Base-by-base conservation (phyloP, 2,113 vertebrate genomes). In the Sprattus sprattus region DNA sequence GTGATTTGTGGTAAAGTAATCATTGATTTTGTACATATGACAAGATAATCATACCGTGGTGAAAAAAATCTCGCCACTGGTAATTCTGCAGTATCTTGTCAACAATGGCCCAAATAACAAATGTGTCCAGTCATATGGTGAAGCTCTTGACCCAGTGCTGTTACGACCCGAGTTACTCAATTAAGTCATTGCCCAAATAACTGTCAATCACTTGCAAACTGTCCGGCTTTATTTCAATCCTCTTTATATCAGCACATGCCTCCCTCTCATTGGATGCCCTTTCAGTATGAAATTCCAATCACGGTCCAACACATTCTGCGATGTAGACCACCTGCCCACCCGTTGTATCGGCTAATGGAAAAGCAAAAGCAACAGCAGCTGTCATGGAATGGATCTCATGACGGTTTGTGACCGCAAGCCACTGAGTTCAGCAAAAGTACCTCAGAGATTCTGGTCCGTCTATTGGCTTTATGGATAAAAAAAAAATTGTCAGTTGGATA, bases 151-250 rank as follows among this genome's bases (percentile, higher is more conserved):
- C 10, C 28, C 71, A 39, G 9, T 16, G 32, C 71, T 78, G 32
- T 44, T 75, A 28, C 0, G 64, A 10, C 10, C 9, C 11, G 22
- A 25, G 28, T 32, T 78, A 39, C 80, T 64, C 49, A 44, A 45
- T 82, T 71, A 82, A 81, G 54, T 80, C 64, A 25, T 81, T 45
- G 11, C 15, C 28, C 84, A 28, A 78, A 78, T 8, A 78, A 78
- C 50, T 85, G 87, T 83, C 87, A 87, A 84, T 88, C 84, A 88
- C 9, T 67, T 84, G 81, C 47, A 50, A 16, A 45, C 8, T 28
- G 10, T 18, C 46, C 22, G 16, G 81, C 44, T 80, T 82, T 22
- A 54, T 49, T 54, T 87, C 81, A 89, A 82, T 80, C 49, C 50
- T 20, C 45, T 67, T n/a, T 16, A 47, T 46, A 71, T 85, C 45